phyloP scores from a whole-genome alignment of 37 sponge, comb jelly and placozoan genomes.

The Ephydatia muelleri region DNA sequence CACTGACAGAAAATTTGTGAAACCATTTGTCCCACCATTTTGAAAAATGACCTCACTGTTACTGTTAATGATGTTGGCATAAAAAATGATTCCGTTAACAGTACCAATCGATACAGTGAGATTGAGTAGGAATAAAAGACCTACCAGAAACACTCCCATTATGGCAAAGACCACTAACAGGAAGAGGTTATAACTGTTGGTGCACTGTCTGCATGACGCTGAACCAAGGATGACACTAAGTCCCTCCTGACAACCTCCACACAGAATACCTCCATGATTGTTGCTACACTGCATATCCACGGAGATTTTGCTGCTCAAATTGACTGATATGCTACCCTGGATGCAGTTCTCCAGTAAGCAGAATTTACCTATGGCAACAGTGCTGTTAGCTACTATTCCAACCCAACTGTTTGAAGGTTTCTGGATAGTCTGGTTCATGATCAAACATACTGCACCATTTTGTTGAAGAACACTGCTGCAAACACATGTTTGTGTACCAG shows the following conservation, averaged over 20 bases:
- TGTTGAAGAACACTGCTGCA: background rate
- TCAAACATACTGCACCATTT: conserved; percentile 8
- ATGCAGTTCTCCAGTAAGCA: background rate
- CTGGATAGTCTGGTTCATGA: conserved; percentile 17
- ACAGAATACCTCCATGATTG: background rate
- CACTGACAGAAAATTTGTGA: conserved; percentile 32
- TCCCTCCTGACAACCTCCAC: background rate
- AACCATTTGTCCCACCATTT: background rate
- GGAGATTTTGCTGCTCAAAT: background rate
- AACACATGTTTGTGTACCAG: background rate
- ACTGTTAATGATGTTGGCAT: background rate
- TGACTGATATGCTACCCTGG: background rate
- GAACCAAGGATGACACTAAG: background rate
- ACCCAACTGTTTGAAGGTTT: conserved; percentile 29
- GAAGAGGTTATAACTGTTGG: background rate
- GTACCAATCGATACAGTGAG: background rate
- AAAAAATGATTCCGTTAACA: background rate
- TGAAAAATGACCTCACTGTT: background rate
- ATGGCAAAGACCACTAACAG: background rate
- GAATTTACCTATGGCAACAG: background rate
- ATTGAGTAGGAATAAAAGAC: background rate
- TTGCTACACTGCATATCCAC: background rate
- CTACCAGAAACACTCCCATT: background rate
- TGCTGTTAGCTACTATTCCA: background rate
- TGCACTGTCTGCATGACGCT: background rate